A percentile compares a stretch with the other conserved stretches of the same genome.
These are phyloP conservation scores for Hydropotes inermis DNA, from an alignment of 2,113 vertebrate genomes.

Conservation along the genomic window DNA sequence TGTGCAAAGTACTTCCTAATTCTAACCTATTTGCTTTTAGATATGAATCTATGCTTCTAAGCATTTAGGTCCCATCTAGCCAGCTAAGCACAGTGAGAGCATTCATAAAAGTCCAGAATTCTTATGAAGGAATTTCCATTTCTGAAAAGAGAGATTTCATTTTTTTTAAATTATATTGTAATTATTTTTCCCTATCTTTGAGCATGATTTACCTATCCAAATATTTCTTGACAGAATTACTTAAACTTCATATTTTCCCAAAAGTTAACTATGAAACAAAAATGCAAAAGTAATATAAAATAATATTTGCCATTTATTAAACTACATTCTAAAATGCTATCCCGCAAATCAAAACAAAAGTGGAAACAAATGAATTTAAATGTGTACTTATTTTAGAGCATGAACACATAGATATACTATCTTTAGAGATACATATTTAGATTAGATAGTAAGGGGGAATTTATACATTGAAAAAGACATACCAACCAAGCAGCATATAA, in stretches of 20 bases:
- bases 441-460: neutral
- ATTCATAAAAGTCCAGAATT: neutral
- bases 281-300: neutral
- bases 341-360: slow-evolving; percentile 17
- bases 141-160: neutral
- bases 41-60: slow-evolving; percentile 14
- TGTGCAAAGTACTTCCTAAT: neutral
- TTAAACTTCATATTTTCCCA: neutral
- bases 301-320: slow-evolving; percentile 9
- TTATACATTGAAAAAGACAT: neutral
- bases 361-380: neutral
- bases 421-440: neutral
- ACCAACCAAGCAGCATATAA: neutral
- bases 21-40: neutral
- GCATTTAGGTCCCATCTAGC: neutral
- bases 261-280: slow-evolving; percentile 28
- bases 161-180: neutral
- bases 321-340: slow-evolving; percentile 28
- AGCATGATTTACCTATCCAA: slow-evolving; percentile 11
- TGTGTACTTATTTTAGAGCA: neutral
- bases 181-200: neutral
- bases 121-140: neutral
- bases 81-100: neutral
- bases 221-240: neutral
- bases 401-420: neutral